Base-by-base conservation (phyloP, 2,888 invertebrate species). In the Cyaniris semiargus region DNA sequence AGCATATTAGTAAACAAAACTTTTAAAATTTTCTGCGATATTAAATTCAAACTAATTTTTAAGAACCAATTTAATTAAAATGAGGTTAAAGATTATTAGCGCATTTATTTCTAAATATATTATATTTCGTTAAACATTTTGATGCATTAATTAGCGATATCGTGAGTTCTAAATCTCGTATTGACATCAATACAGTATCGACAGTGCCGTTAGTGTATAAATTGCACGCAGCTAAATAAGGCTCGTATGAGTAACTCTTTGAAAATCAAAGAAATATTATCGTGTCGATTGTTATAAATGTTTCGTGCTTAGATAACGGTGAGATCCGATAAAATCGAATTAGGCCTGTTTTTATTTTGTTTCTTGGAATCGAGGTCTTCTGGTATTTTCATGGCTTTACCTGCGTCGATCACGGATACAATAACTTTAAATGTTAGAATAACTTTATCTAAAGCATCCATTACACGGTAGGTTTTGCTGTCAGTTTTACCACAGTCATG, bases 161-260 rank as follows among this genome's bases (percentile, higher is more conserved):
- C 66, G 66, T 66, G 66, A 66, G 66, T 66, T 66, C 66, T 66
- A 27, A 66, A 66, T 66, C 66, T 66, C 66, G 27, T 66, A 66
- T 66, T 66, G 66, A 66, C 27, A 76, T 81, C 76, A 79, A 81
- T 78, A 79, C 70, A 76, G 21, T 31, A 78, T 77, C 70, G 79
- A 78, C 58, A 77, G 76, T 53, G 53, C 78, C 80, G 78, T 79
- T 81, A 80, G 77, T 60, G 75, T 27, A 66, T 66, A 66, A 66
- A 31, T 66, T 66, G 66, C 66, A 66, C 66, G 66, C 66, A 66
- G 66, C 66, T 31, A 27, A 66, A 66, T 13, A 15, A 31, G 21
- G 8, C 23, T 60, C 60, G 66, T 66, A 27, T 66, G 66, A 66
- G 66, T 66, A 66, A 66, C 66, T 66, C 66, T 66, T 66, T 60